Base-by-base conservation (phyloP, 30 jellyfish, hydroid and myxozoan genomes). In the Phacellophora camtschatica region DNA sequence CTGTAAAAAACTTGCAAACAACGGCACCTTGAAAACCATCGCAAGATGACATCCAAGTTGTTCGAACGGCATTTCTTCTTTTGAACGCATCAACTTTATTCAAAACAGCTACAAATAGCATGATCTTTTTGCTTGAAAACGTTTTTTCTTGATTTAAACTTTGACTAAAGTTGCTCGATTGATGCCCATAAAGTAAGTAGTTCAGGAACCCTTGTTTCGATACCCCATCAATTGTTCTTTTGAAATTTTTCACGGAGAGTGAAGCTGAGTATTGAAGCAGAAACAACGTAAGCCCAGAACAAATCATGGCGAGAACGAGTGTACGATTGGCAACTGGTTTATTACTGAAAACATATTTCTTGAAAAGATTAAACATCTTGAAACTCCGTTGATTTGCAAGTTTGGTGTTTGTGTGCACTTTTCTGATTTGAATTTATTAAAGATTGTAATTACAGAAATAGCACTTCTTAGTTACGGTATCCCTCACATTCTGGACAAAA, bases 31-130 rank as follows among this genome's bases (percentile, higher is more conserved):
- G 36, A 16, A n/a, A 48, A 10, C 69, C 39, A 29, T 41, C 28
- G 32, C 98, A 92, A 1, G 22, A 31, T 70, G 90, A 49, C 81
- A 92, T 75, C 98, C 98, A 92, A 19, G 96, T 92, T 12, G 75
- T 28, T 31, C 98, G 66, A 31, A 92, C 72, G 4, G 95, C 95
- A 11, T 46, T 37, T 35, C 98, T 20, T 51, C 98, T 59, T 9
- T 68, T 43, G 30, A 25, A 29, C n/a, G 82, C 77, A 1, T 84
- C 23, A 23, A 73, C 55, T 65, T 73, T 85, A 69, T 85, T 84
- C 42, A 92, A 46, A 30, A 92, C 88, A 9, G 85, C 98, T 46
- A 92, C 69, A 45, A 81, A 72, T 31, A 92, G 83, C 22, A 81
- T 31, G 10, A 83, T 28, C 24, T 46, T 46, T 1, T 7, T 7